Percentiles rank a stretch among this genome's conserved stretches.
Evolutionary conservation across 2,113 vertebrate species (phyloP).

Genomic region (Pteropus alecto): DNA sequence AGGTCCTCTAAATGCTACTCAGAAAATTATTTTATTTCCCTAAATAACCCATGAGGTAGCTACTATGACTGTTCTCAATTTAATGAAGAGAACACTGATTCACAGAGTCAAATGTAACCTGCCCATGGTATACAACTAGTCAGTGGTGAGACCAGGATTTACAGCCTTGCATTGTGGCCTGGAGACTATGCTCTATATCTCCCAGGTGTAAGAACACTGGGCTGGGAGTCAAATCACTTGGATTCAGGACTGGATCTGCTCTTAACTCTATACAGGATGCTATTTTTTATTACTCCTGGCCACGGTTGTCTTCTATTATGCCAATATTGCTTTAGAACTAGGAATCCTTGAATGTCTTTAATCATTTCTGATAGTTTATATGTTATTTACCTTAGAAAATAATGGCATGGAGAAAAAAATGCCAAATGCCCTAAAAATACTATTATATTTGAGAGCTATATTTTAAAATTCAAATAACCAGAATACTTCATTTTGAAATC

Average conservation of each 20-base stretch:
- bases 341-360: neutral
- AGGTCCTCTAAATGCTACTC: neutral
- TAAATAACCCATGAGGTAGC: neutral
- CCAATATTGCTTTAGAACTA: neutral
- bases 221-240: neutral
- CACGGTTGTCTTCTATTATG: neutral
- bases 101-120: too few relatives aligned
- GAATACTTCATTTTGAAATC: neutral
- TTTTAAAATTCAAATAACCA: neutral
- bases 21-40: neutral
- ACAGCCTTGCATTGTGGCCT: too few relatives aligned
- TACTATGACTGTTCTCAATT: neutral
- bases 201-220: too few relatives aligned
- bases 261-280: neutral
- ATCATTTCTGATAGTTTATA: neutral
- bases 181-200: accelerated
- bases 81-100: neutral
- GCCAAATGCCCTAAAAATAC: neutral
- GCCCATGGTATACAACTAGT: too few relatives aligned
- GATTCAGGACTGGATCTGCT: too few relatives aligned
- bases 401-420: neutral
- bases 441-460: neutral
- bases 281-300: accelerated
- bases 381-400: neutral
- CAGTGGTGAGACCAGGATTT: neutral